Evolutionary conservation across 2,113 vertebrate genomes (phyloP), one percentile per base, ranked within the genome.

Genomic region (Callopanchax toddi): DNA sequence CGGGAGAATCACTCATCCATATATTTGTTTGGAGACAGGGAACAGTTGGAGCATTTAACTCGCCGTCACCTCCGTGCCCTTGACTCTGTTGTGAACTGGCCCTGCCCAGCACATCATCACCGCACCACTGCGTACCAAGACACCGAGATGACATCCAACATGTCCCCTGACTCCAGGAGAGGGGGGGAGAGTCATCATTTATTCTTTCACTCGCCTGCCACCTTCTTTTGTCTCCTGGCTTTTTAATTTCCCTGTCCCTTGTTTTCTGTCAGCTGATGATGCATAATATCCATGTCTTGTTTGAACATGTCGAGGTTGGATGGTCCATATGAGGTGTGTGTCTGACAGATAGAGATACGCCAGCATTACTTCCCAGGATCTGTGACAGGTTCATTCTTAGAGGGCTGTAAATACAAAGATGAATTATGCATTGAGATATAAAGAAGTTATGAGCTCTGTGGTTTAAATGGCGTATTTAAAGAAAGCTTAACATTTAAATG

Each of bases 21-120:
- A 66, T 64, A 69, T 87, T 87, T 87, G 84, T 91, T 87, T 89
- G 81, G 66, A 76, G 85, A 89, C 81, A 81, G 72, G 67, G 69
- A 91, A 89, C 84, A 87, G 85, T 89, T 85, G 84, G 84, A 85
- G 86, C 81, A 62, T 87, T 90, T 87, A 90, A 89, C 86, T 80
- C 78, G 74, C 79, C 52, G 72, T 89, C 89, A 89, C 85, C 88
- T 56, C n/a, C 8, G 54, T 83, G 88, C 83, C 89, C 89, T 91
- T 90, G 88, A 87, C 83, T 88, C 69, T 71, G 83, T 79, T 76
- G 56, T 80, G 78, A 86, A 85, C 78, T 60, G 79, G 80, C 78
- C 79, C 80, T 82, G 79, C 84, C 86, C 82, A 51, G 75, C 83
- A 64, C 84, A 88, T 90, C 89, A 91, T 88, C 76, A 59, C 81